These are phyloP conservation scores for Acholoe squamosa DNA, from an alignment of 2,888 invertebrate genomes.

Conservation along the genomic window DNA sequence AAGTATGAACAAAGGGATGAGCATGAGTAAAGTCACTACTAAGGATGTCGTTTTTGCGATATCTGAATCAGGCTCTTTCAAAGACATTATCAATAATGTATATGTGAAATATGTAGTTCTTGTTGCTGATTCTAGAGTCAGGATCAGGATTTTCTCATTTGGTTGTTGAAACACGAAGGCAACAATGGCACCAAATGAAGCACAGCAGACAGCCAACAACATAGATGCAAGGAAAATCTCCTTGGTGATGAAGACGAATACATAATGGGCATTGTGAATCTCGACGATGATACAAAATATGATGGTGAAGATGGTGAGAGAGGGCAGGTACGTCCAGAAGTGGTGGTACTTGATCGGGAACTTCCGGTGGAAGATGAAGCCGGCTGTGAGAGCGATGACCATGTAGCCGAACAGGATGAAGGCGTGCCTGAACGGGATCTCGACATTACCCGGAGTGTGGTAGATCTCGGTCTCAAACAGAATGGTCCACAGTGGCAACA, in stretches of 20 bases:
- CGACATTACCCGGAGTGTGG: conserved; percentile 55
- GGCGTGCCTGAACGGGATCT: conserved; percentile 65
- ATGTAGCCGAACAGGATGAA: conserved; percentile 65
- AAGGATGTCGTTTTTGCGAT: conserved; percentile 63
- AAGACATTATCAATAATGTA: conserved; percentile 45
- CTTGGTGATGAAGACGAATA: conserved; percentile 55
- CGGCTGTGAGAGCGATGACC: conserved; percentile 35
- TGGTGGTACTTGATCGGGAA: conserved; percentile 54
- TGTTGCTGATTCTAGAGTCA: conserved; percentile 60
- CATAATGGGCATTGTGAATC: conserved; percentile 55
- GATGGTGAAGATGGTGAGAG: conserved; percentile 64
- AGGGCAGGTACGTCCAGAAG: conserved; percentile 64
- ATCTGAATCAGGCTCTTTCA: conserved; percentile 63
- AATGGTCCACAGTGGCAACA: conserved; percentile 67
- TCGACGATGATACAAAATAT: conserved; percentile 47
- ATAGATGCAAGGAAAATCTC: conserved; percentile 46
- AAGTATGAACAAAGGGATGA: conserved; percentile 55
- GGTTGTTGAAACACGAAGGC: conserved; percentile 62
- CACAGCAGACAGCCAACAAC: conserved; percentile 54
- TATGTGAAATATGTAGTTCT: conserved; percentile 62
- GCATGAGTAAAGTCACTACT: conserved; percentile 48
- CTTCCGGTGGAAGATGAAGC: conserved; percentile 62
- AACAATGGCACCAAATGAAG: conserved; percentile 38
- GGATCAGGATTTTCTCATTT: conserved; percentile 18
- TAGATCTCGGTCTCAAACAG: conserved; percentile 65